Evolutionary conservation across 2,113 vertebrate genomes (phyloP).

Genomic region (Furnarius figulus): DNA sequence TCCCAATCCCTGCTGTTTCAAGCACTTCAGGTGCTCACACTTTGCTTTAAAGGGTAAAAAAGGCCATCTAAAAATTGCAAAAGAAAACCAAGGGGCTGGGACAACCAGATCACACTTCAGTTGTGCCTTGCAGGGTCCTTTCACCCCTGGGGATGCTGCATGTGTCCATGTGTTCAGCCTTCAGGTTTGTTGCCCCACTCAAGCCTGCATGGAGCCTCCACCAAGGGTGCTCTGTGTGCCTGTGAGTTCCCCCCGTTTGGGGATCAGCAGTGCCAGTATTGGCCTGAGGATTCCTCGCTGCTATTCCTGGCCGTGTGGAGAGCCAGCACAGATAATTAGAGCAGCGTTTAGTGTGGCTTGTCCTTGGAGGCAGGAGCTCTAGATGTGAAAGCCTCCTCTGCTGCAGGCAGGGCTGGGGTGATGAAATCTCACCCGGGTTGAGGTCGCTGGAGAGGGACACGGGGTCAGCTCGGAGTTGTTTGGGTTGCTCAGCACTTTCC

Average conservation of each 20-base stretch:
- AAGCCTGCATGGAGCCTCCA: neutral
- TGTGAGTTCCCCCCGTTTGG: neutral
- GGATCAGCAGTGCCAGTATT: neutral
- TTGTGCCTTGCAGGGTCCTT: neutral
- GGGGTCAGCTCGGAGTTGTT: accelerated
- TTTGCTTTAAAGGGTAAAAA: neutral
- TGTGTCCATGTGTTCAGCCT: neutral
- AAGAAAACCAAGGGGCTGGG: neutral
- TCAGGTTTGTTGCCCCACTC: neutral
- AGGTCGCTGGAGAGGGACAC: neutral
- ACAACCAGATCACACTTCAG: neutral
- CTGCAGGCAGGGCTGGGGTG: neutral
- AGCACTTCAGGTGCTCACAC: neutral
- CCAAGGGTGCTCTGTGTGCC: neutral
- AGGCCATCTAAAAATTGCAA: neutral
- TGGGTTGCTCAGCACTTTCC: neutral
- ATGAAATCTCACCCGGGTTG: neutral
- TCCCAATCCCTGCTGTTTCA: neutral
- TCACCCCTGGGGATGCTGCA: accelerated
- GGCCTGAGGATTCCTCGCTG: slow-evolving; percentile 62
- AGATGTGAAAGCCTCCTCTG: neutral
- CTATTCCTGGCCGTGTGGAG: slow-evolving; percentile 61
- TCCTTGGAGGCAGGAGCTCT: slow-evolving; percentile 55
- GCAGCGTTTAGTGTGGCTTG: slow-evolving; percentile 14
- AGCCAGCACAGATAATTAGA: slow-evolving; percentile 60